phyloP scores from a whole-genome alignment of 2,113 vertebrate genomes.

The Marcusenius ussheri region DNA sequence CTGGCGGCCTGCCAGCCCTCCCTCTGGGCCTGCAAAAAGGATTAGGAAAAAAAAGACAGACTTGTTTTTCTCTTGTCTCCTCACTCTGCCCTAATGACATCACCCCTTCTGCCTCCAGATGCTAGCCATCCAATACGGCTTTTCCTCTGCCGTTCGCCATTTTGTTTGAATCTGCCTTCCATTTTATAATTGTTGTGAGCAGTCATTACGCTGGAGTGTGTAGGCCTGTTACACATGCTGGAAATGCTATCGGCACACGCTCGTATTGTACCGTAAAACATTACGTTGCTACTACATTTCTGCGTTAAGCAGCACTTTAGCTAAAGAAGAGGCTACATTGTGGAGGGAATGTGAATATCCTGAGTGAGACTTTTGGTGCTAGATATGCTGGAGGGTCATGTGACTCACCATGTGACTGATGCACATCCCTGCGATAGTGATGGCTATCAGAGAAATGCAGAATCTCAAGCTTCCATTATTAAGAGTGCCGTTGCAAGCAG shows the following conservation, averaged over 20 bases:
- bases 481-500: background rate
- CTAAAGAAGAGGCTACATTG: background rate
- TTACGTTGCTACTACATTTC: background rate
- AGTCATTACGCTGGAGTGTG: background rate
- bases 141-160: slow-evolving; percentile 26
- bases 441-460: background rate
- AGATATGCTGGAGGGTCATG: background rate
- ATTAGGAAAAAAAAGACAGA: slow-evolving; percentile 74
- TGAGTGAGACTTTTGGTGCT: background rate
- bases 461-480: background rate
- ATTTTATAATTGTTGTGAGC: slow-evolving; percentile 23
- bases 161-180: slow-evolving; percentile 38
- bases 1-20: slow-evolving; percentile 74
- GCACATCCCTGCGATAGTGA: background rate
- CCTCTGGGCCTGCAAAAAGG: slow-evolving; percentile 83
- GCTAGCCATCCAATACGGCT: slow-evolving; percentile 58
- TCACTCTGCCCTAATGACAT: slow-evolving; percentile 82
- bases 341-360: background rate
- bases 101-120: slow-evolving; percentile 67
- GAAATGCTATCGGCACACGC: background rate
- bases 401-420: background rate
- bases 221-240: background rate
- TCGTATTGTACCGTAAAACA: background rate
- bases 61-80: slow-evolving; percentile 80
- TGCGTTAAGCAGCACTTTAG: background rate